Evolutionary conservation across 2,888 invertebrate species (phyloP).

Genomic region (Mechanitis messenoides): DNA sequence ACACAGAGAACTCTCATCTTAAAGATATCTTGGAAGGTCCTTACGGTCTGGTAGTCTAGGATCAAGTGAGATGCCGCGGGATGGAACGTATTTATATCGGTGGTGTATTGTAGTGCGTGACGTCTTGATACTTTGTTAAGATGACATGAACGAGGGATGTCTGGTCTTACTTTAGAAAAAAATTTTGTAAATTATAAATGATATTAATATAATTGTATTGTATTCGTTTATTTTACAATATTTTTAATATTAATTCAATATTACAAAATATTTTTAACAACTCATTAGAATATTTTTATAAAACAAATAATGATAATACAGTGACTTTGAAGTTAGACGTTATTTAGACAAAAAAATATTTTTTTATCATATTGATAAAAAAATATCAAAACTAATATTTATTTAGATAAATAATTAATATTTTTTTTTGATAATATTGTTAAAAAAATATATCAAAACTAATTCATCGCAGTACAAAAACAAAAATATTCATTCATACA

Average conservation of each 20-base stretch:
- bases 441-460: conserved; percentile 42
- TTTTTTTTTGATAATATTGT: not conserved
- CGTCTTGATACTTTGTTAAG: conserved; percentile 44
- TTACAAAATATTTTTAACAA: too few species aligned
- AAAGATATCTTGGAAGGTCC: conserved; percentile 33
- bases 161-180: not conserved
- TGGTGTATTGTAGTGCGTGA: conserved; percentile 28
- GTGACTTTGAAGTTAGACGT: too few species aligned
- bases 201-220: too few species aligned
- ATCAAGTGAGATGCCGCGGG: conserved; percentile 43
- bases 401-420: not conserved
- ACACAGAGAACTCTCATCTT: conserved; percentile 61
- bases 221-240: too few species aligned
- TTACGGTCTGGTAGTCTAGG: conserved; percentile 45
- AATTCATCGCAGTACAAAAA: conserved; percentile 27
- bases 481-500: conserved; percentile 53
- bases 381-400: too few species aligned
- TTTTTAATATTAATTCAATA: too few species aligned
- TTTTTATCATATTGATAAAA: too few species aligned
- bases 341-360: too few species aligned
- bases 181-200: not conserved
- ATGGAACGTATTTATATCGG: conserved; percentile 37
- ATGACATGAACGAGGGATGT: not conserved
- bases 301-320: too few species aligned
- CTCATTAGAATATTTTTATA: too few species aligned